Evolutionary conservation across 2,888 invertebrate species (phyloP).

Genomic region (Lepeophtheirus nordmannii): DNA sequence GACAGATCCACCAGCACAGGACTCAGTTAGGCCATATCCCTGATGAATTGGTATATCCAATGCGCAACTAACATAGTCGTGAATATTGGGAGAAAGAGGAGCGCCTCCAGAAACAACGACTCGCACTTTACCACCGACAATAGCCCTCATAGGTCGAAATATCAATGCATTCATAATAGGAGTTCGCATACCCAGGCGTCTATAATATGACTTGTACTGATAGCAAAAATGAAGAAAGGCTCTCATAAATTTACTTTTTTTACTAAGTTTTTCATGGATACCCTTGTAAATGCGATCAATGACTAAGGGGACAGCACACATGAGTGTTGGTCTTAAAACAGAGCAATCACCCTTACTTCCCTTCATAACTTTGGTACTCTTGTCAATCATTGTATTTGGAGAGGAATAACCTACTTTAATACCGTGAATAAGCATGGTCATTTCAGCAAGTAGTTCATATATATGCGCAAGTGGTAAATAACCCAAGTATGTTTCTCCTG

Average conservation of each 20-base stretch:
- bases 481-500: conserved; percentile 66
- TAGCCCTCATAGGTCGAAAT: conserved; percentile 47
- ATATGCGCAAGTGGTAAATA: conserved; percentile 95
- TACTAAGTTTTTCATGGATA: conserved; percentile 80
- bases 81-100: conserved; percentile 84
- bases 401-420: conserved; percentile 91
- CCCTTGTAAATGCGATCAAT: conserved; percentile 94
- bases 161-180: conserved; percentile 34
- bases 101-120: conserved; percentile 72
- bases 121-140: conserved; percentile 77
- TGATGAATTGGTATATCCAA: conserved; percentile 76
- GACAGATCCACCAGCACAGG: conserved; percentile 65
- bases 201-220: conserved; percentile 59
- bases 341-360: conserved; percentile 51
- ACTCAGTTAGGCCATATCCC: conserved; percentile 95
- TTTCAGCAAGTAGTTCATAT: conserved; percentile 68
- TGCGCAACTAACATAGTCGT: conserved; percentile 78
- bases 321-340: conserved; percentile 74
- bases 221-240: conserved; percentile 86
- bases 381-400: conserved; percentile 66
- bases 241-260: conserved; percentile 58
- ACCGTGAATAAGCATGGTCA: conserved; percentile 58
- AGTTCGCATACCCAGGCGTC: conserved; percentile 35
- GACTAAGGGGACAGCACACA: conserved; percentile 90
- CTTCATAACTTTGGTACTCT: conserved; percentile 30